Percentiles rank a stretch among this genome's conserved stretches.
Evolutionary conservation across 2,113 vertebrate genomes (phyloP).

Genomic region (Reinhardtius hippoglossoides): DNA sequence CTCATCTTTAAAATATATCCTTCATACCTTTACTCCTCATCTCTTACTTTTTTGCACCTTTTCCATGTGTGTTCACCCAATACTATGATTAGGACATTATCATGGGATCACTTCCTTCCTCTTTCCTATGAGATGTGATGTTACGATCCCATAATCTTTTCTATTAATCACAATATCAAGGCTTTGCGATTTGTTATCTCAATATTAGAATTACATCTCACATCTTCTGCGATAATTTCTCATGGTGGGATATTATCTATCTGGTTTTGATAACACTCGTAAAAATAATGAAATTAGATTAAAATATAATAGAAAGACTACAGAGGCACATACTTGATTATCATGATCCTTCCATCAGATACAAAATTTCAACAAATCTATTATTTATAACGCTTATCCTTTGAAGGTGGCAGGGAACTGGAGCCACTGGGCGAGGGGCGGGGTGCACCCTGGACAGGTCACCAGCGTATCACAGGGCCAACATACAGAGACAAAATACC

Average conservation of each 20-base stretch:
- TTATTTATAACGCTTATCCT: too few relatives aligned
- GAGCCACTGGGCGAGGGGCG: too few relatives aligned
- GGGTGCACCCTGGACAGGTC: too few relatives aligned
- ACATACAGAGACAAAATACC: too few relatives aligned
- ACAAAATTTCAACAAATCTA: too few relatives aligned
- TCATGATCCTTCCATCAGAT: too few relatives aligned
- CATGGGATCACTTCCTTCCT: background rate
- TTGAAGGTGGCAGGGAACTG: too few relatives aligned
- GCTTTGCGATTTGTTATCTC: too few relatives aligned
- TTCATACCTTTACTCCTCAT: background rate
- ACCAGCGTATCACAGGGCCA: too few relatives aligned
- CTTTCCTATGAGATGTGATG: constrained; percentile 6
- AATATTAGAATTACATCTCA: background rate
- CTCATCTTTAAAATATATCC: constrained; percentile 8
- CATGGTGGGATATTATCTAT: background rate
- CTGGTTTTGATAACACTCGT: background rate
- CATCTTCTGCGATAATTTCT: background rate
- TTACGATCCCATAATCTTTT: background rate
- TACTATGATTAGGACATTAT: background rate
- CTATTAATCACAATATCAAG: background rate
- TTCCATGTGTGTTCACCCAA: background rate
- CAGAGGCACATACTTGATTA: background rate
- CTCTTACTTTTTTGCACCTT: background rate
- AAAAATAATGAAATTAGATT: background rate
- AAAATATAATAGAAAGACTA: background rate